Percentiles rank a stretch among this genome's conserved stretches.
phyloP scores from a whole-genome alignment of 2,797 vertebrate species.

The Diglossa cyanea region DNA sequence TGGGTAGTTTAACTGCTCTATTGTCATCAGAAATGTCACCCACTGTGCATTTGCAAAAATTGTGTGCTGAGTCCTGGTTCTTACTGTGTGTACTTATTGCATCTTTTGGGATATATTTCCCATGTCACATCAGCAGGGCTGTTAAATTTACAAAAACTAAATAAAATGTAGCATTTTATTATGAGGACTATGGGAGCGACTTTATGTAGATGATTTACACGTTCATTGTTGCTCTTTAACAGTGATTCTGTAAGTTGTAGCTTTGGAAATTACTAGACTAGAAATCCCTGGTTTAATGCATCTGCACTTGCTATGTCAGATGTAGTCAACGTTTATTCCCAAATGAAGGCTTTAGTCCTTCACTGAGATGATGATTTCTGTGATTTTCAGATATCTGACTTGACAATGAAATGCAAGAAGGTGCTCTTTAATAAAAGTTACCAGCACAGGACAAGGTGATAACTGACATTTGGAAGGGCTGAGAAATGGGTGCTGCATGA shows the following conservation, averaged over 20 bases:
- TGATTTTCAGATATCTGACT: not conserved
- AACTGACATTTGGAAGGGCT: not conserved
- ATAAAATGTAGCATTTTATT: conserved; percentile 64
- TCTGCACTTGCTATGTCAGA: not conserved
- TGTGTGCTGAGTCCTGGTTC: not conserved
- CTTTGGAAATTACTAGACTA: not conserved
- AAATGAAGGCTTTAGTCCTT: not conserved
- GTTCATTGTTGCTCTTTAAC: conserved; percentile 44
- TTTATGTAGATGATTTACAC: conserved; percentile 19
- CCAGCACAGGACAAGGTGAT: not conserved
- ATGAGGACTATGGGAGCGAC: not conserved
- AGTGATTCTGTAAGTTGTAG: not conserved
- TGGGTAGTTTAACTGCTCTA: not conserved
- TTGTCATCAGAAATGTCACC: not conserved
- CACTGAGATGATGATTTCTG: not conserved
- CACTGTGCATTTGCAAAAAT: not conserved
- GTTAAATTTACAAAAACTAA: conserved; percentile 39
- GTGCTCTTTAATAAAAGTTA: not conserved
- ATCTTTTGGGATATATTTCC: not conserved
- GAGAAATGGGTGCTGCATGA: not conserved
- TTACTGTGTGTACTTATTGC: not conserved
- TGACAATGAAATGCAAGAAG: not conserved
- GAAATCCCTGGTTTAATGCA: not conserved
- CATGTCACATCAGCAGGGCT: not conserved
- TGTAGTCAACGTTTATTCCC: not conserved